Percentiles rank a stretch among this genome's conserved stretches.
These are phyloP conservation scores for Polypterus bichir DNA, from an alignment of 2,113 vertebrate genomes.

Conservation along the genomic window DNA sequence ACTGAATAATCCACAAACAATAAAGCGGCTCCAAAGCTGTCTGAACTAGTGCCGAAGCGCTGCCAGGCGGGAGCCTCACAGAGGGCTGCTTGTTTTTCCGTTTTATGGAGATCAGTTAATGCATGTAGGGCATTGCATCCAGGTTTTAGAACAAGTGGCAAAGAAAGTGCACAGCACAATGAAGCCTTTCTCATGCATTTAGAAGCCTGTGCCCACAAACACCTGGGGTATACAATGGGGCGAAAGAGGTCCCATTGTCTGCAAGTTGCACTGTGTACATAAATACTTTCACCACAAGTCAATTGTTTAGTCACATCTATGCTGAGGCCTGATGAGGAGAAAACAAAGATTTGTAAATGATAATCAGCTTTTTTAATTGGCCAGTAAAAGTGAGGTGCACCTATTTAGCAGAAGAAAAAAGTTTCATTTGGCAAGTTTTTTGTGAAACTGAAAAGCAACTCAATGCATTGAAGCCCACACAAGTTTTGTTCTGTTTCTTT, in stretches of 20 bases:
- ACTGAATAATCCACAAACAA: conserved; percentile 82
- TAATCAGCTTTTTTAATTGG: too few species aligned
- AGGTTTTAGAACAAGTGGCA: conserved; percentile 62
- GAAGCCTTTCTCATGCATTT: conserved; percentile 36
- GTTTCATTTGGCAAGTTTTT: too few species aligned
- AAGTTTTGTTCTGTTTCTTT: too few species aligned
- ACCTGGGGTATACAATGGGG: conserved; percentile 71
- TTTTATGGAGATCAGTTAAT: conserved; percentile 77
- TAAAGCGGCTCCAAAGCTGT: conserved; percentile 59
- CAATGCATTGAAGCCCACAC: too few species aligned
- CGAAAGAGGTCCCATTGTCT: conserved; percentile 31
- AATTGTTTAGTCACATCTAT: conserved; percentile 25
- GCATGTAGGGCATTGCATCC: conserved; percentile 60
- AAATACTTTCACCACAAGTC: conserved; percentile 37
- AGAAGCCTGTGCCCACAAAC: conserved; percentile 52
- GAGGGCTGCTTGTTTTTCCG: conserved; percentile 59
- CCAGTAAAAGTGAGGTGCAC: conserved; percentile 9
- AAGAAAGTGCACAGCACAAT: conserved; percentile 60
- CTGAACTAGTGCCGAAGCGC: conserved; percentile 58
- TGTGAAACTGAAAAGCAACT: too few species aligned
- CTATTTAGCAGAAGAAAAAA: conserved; percentile 40
- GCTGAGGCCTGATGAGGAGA: conserved; percentile 37
- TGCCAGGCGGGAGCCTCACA: conserved; percentile 50
- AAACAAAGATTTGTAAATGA: too few species aligned
- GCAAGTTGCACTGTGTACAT: conserved; percentile 36